These are phyloP conservation scores for Nansenia antarctica DNA, from an alignment of 2,113 vertebrate genomes.

Conservation along the genomic window DNA sequence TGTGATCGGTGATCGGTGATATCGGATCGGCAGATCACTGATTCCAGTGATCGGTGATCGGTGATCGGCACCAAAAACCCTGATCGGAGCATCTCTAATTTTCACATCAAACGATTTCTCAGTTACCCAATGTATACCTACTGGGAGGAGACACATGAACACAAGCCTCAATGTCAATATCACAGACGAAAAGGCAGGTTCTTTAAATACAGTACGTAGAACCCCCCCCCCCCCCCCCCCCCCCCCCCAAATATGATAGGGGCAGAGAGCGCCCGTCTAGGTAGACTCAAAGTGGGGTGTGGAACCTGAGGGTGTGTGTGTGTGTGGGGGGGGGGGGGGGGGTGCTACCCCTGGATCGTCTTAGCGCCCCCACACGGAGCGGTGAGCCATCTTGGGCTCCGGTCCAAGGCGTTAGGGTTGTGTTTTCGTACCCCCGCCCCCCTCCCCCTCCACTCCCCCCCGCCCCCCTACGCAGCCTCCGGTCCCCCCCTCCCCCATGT, in stretches of 20 bases:
- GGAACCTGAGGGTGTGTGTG: not conserved
- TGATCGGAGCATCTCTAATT: no score
- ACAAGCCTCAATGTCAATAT: no score
- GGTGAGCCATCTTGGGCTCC: constrained; percentile 42
- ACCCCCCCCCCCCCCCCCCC: no score
- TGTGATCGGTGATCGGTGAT: no score
- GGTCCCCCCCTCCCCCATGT: constrained; percentile 31
- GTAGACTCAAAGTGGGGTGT: constrained; percentile 17
- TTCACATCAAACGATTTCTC: no score
- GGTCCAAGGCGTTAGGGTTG: constrained; percentile 53
- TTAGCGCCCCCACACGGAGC: constrained; percentile 30
- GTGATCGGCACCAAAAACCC: no score
- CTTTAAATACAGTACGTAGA: no score
- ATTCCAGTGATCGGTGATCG: no score
- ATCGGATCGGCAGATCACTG: no score
- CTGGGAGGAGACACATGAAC: no score
- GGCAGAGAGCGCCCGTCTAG: constrained; percentile 18
- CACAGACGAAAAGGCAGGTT: no score
- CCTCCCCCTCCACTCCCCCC: not conserved
- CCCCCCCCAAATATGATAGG: constrained; percentile 15
- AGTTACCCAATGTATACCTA: no score
- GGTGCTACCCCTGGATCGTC: constrained; percentile 18
- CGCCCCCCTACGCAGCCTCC: constrained; percentile 26
- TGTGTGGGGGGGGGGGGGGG: constrained; percentile 17
- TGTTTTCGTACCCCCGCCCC: constrained; percentile 40